Conservation (phyloP, 2,797 vertebrate species). For the Enteromius fasciolatus region DNA sequence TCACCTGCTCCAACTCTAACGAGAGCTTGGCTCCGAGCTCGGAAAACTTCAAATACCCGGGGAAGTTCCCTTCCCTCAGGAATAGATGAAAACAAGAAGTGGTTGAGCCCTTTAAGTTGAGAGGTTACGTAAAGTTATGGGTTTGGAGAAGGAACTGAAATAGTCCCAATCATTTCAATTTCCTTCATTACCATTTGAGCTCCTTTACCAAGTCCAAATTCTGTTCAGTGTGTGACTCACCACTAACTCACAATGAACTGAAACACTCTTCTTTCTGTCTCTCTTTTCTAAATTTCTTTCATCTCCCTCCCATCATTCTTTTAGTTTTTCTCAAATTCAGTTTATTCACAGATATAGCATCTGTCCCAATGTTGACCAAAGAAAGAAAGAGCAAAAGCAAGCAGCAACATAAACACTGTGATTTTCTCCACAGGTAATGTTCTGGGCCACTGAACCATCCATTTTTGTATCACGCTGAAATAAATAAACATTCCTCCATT, state of each 20-base stretch:
- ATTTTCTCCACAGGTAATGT: conserved; percentile 23
- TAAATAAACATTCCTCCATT: conserved; percentile 40
- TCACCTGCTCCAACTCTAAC: conserved; percentile 38
- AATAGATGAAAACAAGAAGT: conserved; percentile 51
- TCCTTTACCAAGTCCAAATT: conserved; percentile 36
- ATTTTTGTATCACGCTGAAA: conserved; percentile 26
- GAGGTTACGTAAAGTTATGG: conserved; percentile 46
- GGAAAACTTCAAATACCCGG: conserved; percentile 47
- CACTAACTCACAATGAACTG: background rate
- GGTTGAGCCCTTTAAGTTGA: conserved; percentile 45
- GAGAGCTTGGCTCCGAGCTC: conserved; percentile 48
- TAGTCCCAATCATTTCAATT: conserved; percentile 45
- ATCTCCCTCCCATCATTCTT: background rate
- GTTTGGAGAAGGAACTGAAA: conserved; percentile 53
- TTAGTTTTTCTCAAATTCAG: background rate
- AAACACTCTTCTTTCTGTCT: conserved; percentile 7
- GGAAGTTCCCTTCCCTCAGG: conserved; percentile 38
- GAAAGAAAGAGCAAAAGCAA: background rate
- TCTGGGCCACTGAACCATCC: conserved; percentile 33
- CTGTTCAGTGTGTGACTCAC: conserved; percentile 47
- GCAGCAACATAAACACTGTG: conserved; percentile 6
- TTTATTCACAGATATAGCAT: background rate
- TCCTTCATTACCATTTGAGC: conserved; percentile 33
- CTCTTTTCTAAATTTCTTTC: background rate
- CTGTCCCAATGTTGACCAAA: background rate